Conservation (phyloP, 2,113 vertebrate species). For the Neotragus pygmaeus region DNA sequence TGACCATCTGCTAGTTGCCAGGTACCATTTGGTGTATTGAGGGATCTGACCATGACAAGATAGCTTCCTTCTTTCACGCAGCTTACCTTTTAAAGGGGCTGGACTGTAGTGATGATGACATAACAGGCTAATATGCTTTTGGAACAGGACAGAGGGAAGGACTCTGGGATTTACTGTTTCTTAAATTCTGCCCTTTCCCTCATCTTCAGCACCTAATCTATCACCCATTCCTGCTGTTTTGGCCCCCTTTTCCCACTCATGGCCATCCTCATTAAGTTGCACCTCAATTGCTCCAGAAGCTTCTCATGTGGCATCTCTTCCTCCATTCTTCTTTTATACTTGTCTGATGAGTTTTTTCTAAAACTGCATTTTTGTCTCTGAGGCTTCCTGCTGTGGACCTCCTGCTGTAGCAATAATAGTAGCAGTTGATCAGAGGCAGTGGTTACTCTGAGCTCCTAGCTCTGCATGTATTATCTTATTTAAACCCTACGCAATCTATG, state of each 20-base stretch:
- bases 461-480: rapidly evolving
- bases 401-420: rapidly evolving
- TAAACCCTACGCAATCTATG: neutral
- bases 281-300: neutral
- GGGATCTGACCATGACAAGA: neutral
- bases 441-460: neutral
- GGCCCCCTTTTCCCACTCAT: rapidly evolving
- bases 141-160: neutral
- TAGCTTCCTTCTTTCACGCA: rapidly evolving
- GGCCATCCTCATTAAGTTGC: too few species aligned
- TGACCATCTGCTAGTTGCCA: neutral
- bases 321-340: neutral
- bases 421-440: rapidly evolving
- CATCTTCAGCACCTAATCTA: rapidly evolving
- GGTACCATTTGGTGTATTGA: rapidly evolving
- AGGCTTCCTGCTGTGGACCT: neutral
- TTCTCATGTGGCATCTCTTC: too few species aligned
- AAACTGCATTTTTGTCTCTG: neutral
- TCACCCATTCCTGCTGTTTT: too few species aligned
- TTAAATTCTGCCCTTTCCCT: neutral
- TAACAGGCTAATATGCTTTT: rapidly evolving
- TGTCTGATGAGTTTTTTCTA: neutral
- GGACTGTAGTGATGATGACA: rapidly evolving
- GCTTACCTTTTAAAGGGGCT: neutral
- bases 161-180: neutral